Percentiles rank a stretch among this genome's conserved stretches.
Evolutionary conservation across 2,113 vertebrate genomes (phyloP).

Genomic region (Damaliscus lunatus): DNA sequence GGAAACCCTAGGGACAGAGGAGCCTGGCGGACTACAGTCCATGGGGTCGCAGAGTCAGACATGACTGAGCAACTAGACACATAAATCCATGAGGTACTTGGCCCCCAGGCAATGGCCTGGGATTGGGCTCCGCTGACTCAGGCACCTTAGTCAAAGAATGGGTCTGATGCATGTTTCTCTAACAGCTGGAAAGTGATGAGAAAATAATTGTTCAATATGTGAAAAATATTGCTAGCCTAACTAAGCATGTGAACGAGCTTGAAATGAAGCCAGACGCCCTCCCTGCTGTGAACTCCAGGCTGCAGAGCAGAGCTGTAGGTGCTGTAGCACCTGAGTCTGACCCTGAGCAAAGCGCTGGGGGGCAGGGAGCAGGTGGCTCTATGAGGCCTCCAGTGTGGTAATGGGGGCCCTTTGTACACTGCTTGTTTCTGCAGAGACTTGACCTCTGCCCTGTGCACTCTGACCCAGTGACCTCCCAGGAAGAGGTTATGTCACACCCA

Average conservation of each 20-base stretch:
- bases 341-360: background rate
- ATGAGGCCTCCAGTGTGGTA: background rate
- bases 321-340: background rate
- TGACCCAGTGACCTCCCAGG: background rate
- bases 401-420: background rate
- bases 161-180: background rate
- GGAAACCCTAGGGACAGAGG: background rate
- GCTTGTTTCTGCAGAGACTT: background rate
- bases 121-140: background rate
- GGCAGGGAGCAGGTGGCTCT: background rate
- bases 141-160: background rate
- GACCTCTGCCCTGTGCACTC: background rate
- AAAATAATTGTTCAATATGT: slow-evolving; percentile 30
- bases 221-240: background rate
- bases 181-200: slow-evolving; percentile 1
- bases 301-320: background rate
- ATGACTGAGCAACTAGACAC: background rate
- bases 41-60: background rate
- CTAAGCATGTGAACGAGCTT: background rate
- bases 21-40: background rate
- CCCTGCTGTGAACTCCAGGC: background rate
- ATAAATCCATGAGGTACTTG: background rate
- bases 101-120: background rate
- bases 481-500: background rate
- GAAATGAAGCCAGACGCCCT: background rate